Conservation (phyloP, 1,140 invertebrate genomes). For the Tetraneura akinire region DNA sequence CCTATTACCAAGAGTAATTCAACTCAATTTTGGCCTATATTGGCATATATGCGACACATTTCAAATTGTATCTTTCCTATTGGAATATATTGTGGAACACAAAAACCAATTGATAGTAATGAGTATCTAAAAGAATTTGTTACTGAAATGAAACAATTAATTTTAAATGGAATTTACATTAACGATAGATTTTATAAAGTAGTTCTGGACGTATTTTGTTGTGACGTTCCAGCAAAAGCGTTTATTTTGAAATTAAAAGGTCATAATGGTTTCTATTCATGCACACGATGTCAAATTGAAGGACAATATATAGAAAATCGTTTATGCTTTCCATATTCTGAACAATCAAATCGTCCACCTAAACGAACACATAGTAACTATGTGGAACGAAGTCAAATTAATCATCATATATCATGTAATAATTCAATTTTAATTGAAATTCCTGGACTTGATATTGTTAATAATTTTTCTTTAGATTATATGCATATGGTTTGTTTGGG, state of each 20-base stretch:
- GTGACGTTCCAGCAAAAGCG: too few relatives aligned
- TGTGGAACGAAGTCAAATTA: not conserved
- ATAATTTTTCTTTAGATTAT: conserved; percentile 57
- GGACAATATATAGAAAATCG: conserved; percentile 1
- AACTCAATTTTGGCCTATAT: conserved; percentile 22
- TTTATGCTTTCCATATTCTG: conserved; percentile 24
- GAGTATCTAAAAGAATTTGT: conserved; percentile 55
- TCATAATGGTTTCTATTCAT: conserved; percentile 53
- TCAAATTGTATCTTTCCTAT: conserved; percentile 13
- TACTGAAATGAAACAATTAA: conserved; percentile 51
- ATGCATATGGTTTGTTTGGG: conserved; percentile 56
- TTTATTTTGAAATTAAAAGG: conserved; percentile 54
- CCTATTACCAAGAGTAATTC: conserved; percentile 25
- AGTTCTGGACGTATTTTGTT: conserved; percentile 53
- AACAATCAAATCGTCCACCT: not conserved
- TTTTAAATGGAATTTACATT: conserved; percentile 50
- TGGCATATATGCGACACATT: not conserved
- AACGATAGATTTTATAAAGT: conserved; percentile 34
- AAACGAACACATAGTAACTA: not conserved
- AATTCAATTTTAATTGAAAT: not conserved
- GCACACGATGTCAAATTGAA: conserved; percentile 54
- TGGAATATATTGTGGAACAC: conserved; percentile 55
- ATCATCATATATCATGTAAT: conserved; percentile 14
- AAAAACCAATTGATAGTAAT: conserved; percentile 53
- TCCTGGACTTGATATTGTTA: conserved; percentile 56